Evolutionary conservation across 1,140 invertebrate species (phyloP).

Genomic region (Cydia fagiglandana): DNA sequence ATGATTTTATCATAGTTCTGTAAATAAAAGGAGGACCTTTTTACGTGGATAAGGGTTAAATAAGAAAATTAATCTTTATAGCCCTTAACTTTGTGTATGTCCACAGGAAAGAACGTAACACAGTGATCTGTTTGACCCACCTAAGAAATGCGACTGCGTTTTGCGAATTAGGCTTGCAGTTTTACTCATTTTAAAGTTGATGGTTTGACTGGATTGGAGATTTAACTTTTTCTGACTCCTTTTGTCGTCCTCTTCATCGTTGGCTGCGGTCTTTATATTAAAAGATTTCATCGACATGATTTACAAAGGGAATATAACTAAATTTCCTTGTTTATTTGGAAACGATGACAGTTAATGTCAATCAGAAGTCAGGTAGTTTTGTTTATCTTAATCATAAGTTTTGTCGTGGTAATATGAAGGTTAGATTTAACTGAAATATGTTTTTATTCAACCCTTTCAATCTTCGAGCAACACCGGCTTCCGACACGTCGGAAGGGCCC

Average conservation of each 20-base stretch:
- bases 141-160: conserved; percentile 62
- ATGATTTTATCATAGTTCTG: no score
- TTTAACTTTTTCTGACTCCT: conserved; percentile 28
- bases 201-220: conserved; percentile 14
- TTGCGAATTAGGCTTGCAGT: conserved; percentile 30
- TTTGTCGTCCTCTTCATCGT: conserved; percentile 35
- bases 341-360: conserved; percentile 33
- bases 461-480: no score
- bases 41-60: no score
- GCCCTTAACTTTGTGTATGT: no score
- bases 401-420: conserved; percentile 21
- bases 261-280: neutral
- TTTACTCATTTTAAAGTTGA: conserved; percentile 34
- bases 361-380: neutral
- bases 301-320: conserved; percentile 32
- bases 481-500: no score
- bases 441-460: no score
- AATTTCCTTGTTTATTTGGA: conserved; percentile 44
- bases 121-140: no score
- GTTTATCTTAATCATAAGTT: conserved; percentile 18
- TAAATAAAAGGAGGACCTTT: no score
- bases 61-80: no score
- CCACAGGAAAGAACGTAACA: no score
- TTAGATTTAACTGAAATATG: no score
- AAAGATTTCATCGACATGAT: conserved; percentile 50